Evolutionary conservation across 35 echinoderm and acorn worm genomes (phyloP), one percentile per base, ranked within the genome.

Genomic region (Anneissia japonica): DNA sequence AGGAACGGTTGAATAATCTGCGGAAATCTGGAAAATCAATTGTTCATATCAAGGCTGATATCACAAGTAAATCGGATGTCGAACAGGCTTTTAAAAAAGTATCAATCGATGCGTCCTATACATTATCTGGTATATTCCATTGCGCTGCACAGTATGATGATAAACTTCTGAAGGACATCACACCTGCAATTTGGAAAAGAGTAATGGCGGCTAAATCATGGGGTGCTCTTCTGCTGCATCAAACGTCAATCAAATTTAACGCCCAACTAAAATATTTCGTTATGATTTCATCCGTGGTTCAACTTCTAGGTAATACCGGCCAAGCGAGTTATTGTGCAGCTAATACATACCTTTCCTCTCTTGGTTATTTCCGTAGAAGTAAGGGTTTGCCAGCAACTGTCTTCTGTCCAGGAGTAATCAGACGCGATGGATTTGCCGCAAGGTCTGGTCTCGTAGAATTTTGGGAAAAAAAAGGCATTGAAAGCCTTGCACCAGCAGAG

Each of bases 271-370:
- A 86, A 72, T 29, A 86, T 34, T 93, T 93, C 77, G 84, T 90
- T 4, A 34, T 86, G 12, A 43, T 81, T 21, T 93, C 92, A 16
- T 93, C 92, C 1, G 39, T 93, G 36, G 79, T 87, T 26, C 38
- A 84, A 26, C 51, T 83, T 21, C 21, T 93, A 5, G 92, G 92
- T 0, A 93, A 93, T 83, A 64, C 83, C 21, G 92, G 91, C 30
- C 92, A 93, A 72, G 87, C 64, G 0, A 87, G 72, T 72, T 93
- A 93, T 34, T 90, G 77, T 46, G n/a, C 85, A 35, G 92, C 92
- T 72, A 93, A 93, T 77, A 72, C 39, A 17, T 93, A 85, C 46
- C 37, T 93, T 17, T 56, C 84, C 21, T 79, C 36, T 26, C 84
- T 93, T 28, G 84, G 87, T 36, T 35, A 83, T 0, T 38, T 41